phyloP scores from a whole-genome alignment of 2,888 invertebrate species.

The Noctua pronuba region DNA sequence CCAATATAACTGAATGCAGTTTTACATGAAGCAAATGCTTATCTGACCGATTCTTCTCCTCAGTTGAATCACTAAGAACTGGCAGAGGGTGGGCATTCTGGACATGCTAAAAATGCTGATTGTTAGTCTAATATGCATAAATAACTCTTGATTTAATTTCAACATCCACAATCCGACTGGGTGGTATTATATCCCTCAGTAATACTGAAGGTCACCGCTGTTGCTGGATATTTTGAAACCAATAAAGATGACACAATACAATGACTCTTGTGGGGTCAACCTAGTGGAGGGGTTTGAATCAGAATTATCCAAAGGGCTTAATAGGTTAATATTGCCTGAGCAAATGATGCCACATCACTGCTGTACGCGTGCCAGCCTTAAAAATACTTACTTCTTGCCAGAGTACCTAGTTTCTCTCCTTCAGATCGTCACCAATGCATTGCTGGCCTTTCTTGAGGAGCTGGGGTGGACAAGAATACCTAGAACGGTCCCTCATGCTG shows the following conservation, averaged over 20 bases:
- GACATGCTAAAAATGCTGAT: neutral
- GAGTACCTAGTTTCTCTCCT: no score
- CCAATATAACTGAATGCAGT: neutral
- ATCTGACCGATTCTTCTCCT: neutral
- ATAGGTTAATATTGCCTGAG: no score
- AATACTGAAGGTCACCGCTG: neutral
- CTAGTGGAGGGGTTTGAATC: neutral
- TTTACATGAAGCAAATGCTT: neutral
- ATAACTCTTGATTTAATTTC: neutral
- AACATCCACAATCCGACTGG: neutral
- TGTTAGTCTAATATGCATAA: neutral
- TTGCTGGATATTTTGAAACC: neutral
- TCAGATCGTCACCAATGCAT: no score
- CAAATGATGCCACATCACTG: no score
- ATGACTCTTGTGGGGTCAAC: no score
- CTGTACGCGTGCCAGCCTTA: no score
- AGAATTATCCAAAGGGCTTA: no score
- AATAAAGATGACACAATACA: neutral
- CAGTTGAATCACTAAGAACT: neutral
- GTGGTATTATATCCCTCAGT: neutral
- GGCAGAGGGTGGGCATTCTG: neutral
- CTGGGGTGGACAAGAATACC: neutral
- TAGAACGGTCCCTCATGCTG: neutral
- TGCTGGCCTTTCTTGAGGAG: no score
- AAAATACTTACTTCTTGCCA: no score